Evolutionary conservation across 2,797 vertebrate genomes (phyloP), one percentile per base, ranked within the genome.

Genomic region (Fringilla coelebs): DNA sequence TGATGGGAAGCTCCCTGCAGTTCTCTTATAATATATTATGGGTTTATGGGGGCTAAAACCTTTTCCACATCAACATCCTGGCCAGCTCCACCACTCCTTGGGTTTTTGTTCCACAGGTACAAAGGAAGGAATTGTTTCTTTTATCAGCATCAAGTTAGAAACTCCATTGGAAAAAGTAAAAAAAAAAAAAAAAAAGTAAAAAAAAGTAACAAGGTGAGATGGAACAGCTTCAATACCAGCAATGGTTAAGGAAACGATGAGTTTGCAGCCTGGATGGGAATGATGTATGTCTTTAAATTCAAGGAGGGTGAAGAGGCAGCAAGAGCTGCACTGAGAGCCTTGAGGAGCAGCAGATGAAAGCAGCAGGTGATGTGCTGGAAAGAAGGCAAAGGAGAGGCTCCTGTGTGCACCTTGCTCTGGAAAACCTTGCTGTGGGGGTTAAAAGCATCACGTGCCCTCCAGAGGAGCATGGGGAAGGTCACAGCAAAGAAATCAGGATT

Each of bases 381-480:
- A 32, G 54, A 51, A 67, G 52, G 18, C 45, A 55, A 18, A 67
- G 58, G 72, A 54, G 75, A 38, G 25, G 45, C 13, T 75, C 40
- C 52, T 55, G 58, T 62, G 25, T 7, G 58, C 58, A 60, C 41
- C 36, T 72, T 24, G 24, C 70, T 70, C 19, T 19, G 67, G 36
- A 31, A 67, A 67, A 63, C 20, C 8, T 57, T 25, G 49, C 75
- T 57, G 36, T 10, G 29, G 22, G 7, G 36, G 9, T 12, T 36
- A n/a, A 31, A 49, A 67, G 11, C 15, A 48, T 16, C 17, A 2
- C 0, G 0, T 3, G 57, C 6, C 43, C 48, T 88, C 28, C 24
- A 34, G 48, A 36, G 38, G 19, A 62, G 43, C 11, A 17, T 20
- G 24, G 34, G 55, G 40, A 71, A 45, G 38, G 38, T 36, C 38